A percentile compares a stretch with the other conserved stretches of the same genome.
Evolutionary conservation across 2,888 invertebrate genomes (phyloP).

Genomic region (Xanthia togata): DNA sequence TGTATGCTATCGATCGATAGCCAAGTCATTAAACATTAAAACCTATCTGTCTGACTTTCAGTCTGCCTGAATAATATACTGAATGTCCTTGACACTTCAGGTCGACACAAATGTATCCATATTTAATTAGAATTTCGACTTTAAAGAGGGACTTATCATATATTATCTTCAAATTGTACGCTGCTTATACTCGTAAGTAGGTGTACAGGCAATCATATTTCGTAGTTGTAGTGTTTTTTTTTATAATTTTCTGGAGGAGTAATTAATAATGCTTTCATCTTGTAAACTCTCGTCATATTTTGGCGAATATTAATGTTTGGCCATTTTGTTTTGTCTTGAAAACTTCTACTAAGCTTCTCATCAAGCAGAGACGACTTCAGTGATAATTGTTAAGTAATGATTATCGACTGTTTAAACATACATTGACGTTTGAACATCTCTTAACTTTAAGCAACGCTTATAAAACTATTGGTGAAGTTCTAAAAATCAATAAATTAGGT

Average conservation of each 20-base stretch:
- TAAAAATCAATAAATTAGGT: conserved; percentile 33
- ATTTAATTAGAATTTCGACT: conserved; percentile 37
- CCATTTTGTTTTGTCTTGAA: not conserved
- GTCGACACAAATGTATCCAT: conserved; percentile 54
- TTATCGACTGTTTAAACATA: not conserved
- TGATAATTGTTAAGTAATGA: not conserved
- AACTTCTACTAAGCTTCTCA: not conserved
- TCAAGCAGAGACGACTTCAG: not conserved
- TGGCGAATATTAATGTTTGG: too few relatives aligned
- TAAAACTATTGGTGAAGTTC: not conserved
- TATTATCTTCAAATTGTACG: not conserved
- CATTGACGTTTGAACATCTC: not conserved
- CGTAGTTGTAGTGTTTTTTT: not conserved
- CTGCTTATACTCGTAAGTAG: not conserved
- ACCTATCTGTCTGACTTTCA: conserved; percentile 81
- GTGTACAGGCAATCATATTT: not conserved
- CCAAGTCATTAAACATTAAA: conserved; percentile 85
- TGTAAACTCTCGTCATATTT: not conserved
- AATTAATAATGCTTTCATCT: not conserved
- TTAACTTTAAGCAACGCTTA: not conserved
- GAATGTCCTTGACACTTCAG: conserved; percentile 79
- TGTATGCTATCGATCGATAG: conserved; percentile 81
- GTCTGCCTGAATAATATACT: conserved; percentile 74
- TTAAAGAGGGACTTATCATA: conserved; percentile 8
- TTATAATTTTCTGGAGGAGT: not conserved